phyloP scores from a whole-genome alignment of 2,888 invertebrate genomes.

The Thera britannica region DNA sequence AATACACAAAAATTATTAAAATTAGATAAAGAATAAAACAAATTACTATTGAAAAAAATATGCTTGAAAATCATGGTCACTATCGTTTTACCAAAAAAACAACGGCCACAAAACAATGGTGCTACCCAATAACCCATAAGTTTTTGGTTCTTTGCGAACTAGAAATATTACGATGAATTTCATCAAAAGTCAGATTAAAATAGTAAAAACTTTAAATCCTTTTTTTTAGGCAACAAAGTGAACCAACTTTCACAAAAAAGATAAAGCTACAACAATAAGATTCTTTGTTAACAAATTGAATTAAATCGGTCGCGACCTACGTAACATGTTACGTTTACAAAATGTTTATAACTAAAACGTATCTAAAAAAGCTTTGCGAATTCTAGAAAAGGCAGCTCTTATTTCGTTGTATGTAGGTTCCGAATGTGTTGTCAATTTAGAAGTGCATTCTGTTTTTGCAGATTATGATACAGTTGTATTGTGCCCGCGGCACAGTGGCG shows the following conservation, averaged over 20 bases:
- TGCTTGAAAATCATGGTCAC: too few species aligned
- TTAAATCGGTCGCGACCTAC: conserved; percentile 65
- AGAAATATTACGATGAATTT: background rate
- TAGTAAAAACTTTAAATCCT: background rate
- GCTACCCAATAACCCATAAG: background rate
- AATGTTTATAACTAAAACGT: conserved; percentile 49
- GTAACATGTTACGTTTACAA: conserved; percentile 54
- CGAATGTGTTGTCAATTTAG: conserved; percentile 28
- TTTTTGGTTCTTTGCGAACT: background rate
- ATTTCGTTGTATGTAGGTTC: conserved; percentile 25
- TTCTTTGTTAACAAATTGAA: conserved; percentile 76
- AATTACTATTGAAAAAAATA: too few species aligned
- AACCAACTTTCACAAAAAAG: conserved; percentile 35
- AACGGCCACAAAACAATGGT: background rate
- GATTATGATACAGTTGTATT: conserved; percentile 69
- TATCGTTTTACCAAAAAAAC: background rate
- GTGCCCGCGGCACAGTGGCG: conserved; percentile 62
- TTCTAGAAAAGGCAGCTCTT: conserved; percentile 7
- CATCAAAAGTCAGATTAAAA: conserved; percentile 21
- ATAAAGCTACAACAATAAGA: conserved; percentile 63
- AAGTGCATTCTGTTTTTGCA: conserved; percentile 69
- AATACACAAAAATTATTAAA: too few species aligned
- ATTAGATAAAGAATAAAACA: too few species aligned
- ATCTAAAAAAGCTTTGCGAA: conserved; percentile 38
- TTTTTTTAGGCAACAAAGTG: conserved; percentile 17